Percentiles rank a stretch among this genome's conserved stretches.
Evolutionary conservation across 2,113 vertebrate species (phyloP).

Genomic region (Dasyurus viverrinus): DNA sequence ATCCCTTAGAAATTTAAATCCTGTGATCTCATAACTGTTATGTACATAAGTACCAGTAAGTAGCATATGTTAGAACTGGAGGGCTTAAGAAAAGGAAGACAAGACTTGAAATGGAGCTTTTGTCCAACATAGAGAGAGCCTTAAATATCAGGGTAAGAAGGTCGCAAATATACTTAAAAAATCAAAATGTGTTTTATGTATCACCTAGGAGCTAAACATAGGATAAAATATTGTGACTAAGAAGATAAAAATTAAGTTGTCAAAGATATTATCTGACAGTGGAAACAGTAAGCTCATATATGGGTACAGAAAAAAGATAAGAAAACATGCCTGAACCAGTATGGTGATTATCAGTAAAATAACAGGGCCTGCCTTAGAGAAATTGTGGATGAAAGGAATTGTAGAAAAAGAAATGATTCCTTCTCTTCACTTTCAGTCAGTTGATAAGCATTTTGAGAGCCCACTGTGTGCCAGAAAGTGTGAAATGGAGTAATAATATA

Average conservation of each 20-base stretch:
- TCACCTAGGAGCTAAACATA: not conserved
- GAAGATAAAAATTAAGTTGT: not conserved
- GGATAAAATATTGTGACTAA: not conserved
- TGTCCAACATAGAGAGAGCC: not conserved
- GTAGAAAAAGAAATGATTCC: not conserved
- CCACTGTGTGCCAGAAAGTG: not conserved
- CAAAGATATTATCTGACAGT: not conserved
- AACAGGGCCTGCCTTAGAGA: not conserved
- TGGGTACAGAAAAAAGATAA: not conserved
- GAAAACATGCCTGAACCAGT: not conserved
- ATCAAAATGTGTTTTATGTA: not conserved
- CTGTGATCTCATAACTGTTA: not conserved
- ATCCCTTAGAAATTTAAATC: not conserved
- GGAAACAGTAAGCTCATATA: not conserved
- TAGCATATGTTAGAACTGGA: not conserved
- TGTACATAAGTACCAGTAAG: not conserved
- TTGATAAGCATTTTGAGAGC: not conserved
- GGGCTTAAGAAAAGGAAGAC: not conserved
- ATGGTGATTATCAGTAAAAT: not conserved
- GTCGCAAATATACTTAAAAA: not conserved
- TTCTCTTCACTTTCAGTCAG: not conserved
- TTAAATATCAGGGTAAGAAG: not conserved
- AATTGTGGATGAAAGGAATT: not conserved
- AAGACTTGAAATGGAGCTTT: not conserved
- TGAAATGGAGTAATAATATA: not conserved